Conservation (phyloP, 2,797 vertebrate genomes). For the Ctenopoma kingsleyae region DNA sequence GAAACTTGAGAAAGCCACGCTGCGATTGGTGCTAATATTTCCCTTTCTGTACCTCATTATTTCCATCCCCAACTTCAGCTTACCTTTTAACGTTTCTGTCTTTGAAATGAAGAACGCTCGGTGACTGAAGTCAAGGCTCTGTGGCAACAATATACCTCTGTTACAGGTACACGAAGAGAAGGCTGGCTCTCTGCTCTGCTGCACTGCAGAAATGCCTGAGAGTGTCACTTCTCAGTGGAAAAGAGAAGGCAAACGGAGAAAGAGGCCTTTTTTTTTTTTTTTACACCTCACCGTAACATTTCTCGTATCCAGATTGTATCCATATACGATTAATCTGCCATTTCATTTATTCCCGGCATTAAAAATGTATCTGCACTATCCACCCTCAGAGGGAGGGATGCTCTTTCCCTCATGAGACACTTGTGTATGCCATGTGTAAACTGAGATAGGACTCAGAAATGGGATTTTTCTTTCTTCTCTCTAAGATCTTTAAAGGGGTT, state of each 20-base stretch:
- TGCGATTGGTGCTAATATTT: constrained; percentile 40
- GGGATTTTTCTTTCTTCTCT: constrained; percentile 1
- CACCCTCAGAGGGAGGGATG: not conserved
- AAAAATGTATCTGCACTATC: constrained; percentile 20
- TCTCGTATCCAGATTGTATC: constrained; percentile 51
- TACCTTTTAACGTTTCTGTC: constrained; percentile 33
- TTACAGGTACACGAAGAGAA: constrained; percentile 56
- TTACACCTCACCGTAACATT: constrained; percentile 46
- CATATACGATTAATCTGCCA: constrained; percentile 50
- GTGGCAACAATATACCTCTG: constrained; percentile 71
- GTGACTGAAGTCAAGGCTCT: constrained; percentile 56
- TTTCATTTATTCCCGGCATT: constrained; percentile 42
- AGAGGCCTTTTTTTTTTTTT: constrained; percentile 13
- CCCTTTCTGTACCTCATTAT: constrained; percentile 37
- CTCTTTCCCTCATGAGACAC: constrained; percentile 18
- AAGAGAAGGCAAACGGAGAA: constrained; percentile 13
- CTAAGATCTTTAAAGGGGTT: not conserved
- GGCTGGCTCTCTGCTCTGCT: constrained; percentile 61
- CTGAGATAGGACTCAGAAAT: constrained; percentile 24
- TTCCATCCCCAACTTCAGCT: constrained; percentile 41
- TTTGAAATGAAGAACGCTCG: constrained; percentile 72
- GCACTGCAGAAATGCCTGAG: constrained; percentile 63
- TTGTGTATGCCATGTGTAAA: constrained; percentile 34
- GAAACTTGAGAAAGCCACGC: constrained; percentile 31
- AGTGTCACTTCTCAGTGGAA: constrained; percentile 35